Percentiles rank a stretch among this genome's conserved stretches.
These are phyloP conservation scores for Sarcophilus harrisii DNA, from an alignment of 2,797 vertebrate genomes.

Conservation along the genomic window DNA sequence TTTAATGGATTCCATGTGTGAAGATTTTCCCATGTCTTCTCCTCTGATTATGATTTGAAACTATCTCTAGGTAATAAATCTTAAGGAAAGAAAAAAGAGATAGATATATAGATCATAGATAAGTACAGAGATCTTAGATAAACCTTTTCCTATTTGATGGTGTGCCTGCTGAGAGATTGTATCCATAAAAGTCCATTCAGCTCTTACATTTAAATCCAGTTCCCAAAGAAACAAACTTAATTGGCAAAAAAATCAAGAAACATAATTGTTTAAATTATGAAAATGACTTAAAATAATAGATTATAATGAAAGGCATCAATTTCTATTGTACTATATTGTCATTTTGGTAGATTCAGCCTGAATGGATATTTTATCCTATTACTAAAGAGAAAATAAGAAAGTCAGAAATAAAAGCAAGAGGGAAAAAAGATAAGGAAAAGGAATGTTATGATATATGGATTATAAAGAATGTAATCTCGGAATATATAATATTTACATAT, in stretches of 20 bases:
- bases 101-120: neutral
- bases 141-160: slow-evolving; percentile 78
- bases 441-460: neutral
- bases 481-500: neutral
- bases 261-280: slow-evolving; percentile 84
- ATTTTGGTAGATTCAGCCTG: slow-evolving; percentile 71
- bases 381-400: slow-evolving; percentile 73
- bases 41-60: slow-evolving; percentile 51
- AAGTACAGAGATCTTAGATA: slow-evolving; percentile 38
- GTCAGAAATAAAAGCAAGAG: slow-evolving; percentile 59
- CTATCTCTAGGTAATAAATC: slow-evolving; percentile 64
- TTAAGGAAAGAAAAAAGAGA: slow-evolving; percentile 69
- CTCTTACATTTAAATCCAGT: slow-evolving; percentile 83
- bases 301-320: slow-evolving; percentile 79
- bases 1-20: slow-evolving; percentile 46
- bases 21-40: slow-evolving; percentile 39
- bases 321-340: slow-evolving; percentile 77
- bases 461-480: neutral
- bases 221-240: slow-evolving; percentile 81
- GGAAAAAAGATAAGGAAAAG: neutral
- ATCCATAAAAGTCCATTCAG: slow-evolving; percentile 82
- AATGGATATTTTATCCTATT: slow-evolving; percentile 60
- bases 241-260: slow-evolving; percentile 80
- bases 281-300: slow-evolving; percentile 79
- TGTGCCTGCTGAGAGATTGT: slow-evolving; percentile 78